phyloP scores from a whole-genome alignment of 2,113 vertebrate genomes.

The Oceanites oceanicus region DNA sequence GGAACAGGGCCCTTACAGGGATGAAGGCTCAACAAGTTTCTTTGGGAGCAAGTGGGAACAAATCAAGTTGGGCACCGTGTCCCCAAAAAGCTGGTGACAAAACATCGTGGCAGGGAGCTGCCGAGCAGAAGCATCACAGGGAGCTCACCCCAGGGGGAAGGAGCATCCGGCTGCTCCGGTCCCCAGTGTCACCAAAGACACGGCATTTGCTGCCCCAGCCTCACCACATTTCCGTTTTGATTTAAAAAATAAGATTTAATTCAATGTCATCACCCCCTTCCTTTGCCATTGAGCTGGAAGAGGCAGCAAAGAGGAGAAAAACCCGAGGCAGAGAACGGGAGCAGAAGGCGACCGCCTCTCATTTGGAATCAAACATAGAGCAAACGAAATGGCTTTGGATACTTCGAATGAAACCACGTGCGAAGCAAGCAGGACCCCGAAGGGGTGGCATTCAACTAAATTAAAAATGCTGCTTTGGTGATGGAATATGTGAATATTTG shows the following conservation, averaged over 20 bases:
- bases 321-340: background rate
- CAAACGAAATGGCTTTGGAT: background rate
- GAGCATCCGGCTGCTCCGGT: background rate
- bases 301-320: background rate
- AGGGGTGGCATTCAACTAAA: too few species aligned
- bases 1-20: fast-evolving
- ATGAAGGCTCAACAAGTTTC: background rate
- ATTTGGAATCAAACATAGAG: background rate
- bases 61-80: background rate
- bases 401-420: fast-evolving
- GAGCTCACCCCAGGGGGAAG: background rate
- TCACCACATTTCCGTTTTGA: background rate
- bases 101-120: fast-evolving
- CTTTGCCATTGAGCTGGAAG: background rate
- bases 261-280: background rate
- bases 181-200: background rate
- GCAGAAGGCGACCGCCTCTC: background rate
- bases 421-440: fast-evolving
- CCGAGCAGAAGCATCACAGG: background rate
- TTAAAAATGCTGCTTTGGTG: background rate
- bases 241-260: background rate
- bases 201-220: fast-evolving
- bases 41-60: background rate
- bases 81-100: background rate
- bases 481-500: background rate